Conservation (phyloP, 2,888 invertebrate species). For the Artemia sp. region DNA sequence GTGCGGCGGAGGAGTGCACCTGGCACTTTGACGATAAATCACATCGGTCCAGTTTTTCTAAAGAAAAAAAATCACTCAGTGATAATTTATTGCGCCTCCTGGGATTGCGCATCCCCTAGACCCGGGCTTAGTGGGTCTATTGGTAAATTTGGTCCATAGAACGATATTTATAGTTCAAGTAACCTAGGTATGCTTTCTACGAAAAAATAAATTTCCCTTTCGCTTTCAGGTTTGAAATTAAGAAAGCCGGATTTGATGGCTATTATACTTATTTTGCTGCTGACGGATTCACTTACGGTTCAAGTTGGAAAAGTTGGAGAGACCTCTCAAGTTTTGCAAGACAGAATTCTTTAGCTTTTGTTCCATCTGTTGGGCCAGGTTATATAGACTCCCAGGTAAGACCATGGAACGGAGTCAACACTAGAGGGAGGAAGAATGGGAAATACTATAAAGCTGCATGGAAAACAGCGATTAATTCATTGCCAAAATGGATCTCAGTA, state of each 20-base stretch:
- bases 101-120: too few relatives aligned
- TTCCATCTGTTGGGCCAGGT: conserved; percentile 52
- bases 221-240: conserved; percentile 32
- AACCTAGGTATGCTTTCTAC: conserved; percentile 15
- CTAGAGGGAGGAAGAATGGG: conserved; percentile 39
- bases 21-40: too few relatives aligned
- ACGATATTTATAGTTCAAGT: conserved; percentile 25
- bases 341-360: conserved; percentile 43
- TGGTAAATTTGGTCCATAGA: too few relatives aligned
- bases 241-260: conserved; percentile 38
- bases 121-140: too few relatives aligned
- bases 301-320: conserved; percentile 33
- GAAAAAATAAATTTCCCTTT: conserved; percentile 11
- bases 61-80: too few relatives aligned
- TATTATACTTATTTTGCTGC: conserved; percentile 49
- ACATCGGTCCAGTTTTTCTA: too few relatives aligned
- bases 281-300: conserved; percentile 46
- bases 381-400: conserved; percentile 47
- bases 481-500: conserved; percentile 42
- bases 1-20: too few relatives aligned
- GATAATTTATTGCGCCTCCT: too few relatives aligned
- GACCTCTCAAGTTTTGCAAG: conserved; percentile 35
- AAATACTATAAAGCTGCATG: conserved; percentile 47
- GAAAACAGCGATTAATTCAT: conserved; percentile 41
- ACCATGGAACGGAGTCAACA: conserved; percentile 42